Evolutionary conservation across 2,113 vertebrate species (phyloP), one percentile per base, ranked within the genome.

Genomic region (Harpagus bidentatus): DNA sequence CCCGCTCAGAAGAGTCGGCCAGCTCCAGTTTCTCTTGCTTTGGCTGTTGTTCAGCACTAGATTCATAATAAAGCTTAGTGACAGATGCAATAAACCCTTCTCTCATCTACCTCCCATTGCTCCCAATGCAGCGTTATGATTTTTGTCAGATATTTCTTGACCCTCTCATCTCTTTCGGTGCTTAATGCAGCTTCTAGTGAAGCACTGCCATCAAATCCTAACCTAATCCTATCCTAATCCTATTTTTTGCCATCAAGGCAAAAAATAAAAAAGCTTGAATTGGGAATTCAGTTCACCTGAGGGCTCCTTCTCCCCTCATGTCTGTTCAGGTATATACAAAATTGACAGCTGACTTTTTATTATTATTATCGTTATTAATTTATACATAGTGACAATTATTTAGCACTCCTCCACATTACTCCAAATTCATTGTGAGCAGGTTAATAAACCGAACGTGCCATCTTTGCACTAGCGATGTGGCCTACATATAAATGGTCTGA

Each of bases 31-130:
- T 63, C 83, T 87, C 80, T 36, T 59, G 52, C 56, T 82, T 92
- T 96, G 95, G 88, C 96, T 92, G 59, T 31, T 93, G 67, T 84
- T 94, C 96, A 96, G 90, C 73, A 31, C 34, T 40, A 85, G 71
- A 40, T 48, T 93, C 79, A 92, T 32, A 94, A 91, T 25, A 73
- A 90, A 94, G 55, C 90, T 83, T 38, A 93, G 85, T 59, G 86
- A 92, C 92, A 97, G 90, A 94, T 83, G 92, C 61, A 84, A 82
- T 76, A 93, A 95, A 81, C 69, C 80, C 69, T n/a, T 19, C 56
- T 85, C 72, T 92, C 89, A 76, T 95, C 93, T 79, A 91, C 82
- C 93, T 93, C 93, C 89, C 67, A 56, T 55, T 40, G 86, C 62
- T 91, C 86, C 45, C 55, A 86, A 23, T 10, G 50, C 71, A 88